Percentiles rank a stretch among this genome's conserved stretches.
Evolutionary conservation across 2,113 vertebrate species (phyloP).

Genomic region (Lampris incognitus): DNA sequence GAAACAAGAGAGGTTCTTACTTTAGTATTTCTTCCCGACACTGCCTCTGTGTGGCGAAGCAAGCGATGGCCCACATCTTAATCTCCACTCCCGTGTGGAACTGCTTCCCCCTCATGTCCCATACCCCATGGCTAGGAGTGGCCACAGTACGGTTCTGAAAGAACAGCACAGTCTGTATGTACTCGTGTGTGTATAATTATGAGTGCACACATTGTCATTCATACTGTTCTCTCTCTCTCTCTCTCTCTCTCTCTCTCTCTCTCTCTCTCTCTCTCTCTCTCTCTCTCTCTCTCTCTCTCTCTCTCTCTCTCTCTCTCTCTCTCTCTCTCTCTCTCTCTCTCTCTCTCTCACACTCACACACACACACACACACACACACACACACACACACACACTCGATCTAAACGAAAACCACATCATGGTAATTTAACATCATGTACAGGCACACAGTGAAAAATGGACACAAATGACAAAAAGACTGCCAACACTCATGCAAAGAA

Average conservation of each 20-base stretch:
- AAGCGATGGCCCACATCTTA: slow-evolving; percentile 99
- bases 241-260: slow-evolving; percentile 10
- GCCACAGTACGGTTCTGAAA: slow-evolving; percentile 97
- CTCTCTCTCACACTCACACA: slow-evolving; percentile 5
- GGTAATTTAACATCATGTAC: background rate
- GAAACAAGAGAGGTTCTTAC: slow-evolving; percentile 79
- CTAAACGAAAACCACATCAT: slow-evolving; percentile 34
- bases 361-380: slow-evolving; percentile 9
- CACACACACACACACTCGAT: slow-evolving; percentile 12
- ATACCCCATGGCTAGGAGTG: slow-evolving; percentile 97
- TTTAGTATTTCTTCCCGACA: slow-evolving; percentile 99
- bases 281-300: background rate
- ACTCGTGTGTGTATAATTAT: slow-evolving; percentile 19
- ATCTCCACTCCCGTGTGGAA: slow-evolving; percentile 99
- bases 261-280: background rate
- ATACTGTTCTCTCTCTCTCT: background rate
- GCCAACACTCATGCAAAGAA: too few relatives aligned
- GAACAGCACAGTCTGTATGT: slow-evolving; percentile 64
- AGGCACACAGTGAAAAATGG: slow-evolving; percentile 25
- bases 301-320: slow-evolving; percentile 7
- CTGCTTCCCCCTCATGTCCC: slow-evolving; percentile 99
- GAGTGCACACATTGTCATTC: slow-evolving; percentile 33
- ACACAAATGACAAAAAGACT: background rate
- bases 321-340: background rate
- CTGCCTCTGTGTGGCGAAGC: slow-evolving; percentile 98